These are phyloP conservation scores for Morelia viridis DNA, from an alignment of 2,797 vertebrate genomes.

Conservation along the genomic window DNA sequence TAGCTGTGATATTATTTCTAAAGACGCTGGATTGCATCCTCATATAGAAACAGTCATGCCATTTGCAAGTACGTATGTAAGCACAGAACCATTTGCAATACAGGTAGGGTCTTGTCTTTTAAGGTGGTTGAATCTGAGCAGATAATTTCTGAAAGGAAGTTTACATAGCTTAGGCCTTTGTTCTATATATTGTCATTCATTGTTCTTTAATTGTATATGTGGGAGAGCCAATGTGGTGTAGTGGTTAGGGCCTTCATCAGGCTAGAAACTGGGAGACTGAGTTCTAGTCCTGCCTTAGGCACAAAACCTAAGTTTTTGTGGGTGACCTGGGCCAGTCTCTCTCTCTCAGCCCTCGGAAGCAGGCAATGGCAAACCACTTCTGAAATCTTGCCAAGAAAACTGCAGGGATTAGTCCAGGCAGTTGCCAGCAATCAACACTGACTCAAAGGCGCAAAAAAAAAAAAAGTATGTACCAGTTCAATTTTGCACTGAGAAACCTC, in stretches of 20 bases:
- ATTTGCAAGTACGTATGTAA: not conserved
- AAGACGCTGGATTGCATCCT: slow-evolving; percentile 21
- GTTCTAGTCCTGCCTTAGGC: not conserved
- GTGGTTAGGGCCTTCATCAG: not conserved
- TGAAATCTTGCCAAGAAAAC: not conserved
- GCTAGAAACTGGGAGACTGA: not conserved
- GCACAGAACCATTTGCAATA: not conserved
- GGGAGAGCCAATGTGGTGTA: not conserved
- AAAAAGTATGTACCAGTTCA: slow-evolving; percentile 5
- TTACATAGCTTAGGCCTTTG: not conserved
- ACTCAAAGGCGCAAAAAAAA: not conserved
- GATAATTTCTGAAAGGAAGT: not conserved
- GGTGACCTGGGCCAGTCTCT: not conserved
- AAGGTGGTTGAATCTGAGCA: not conserved
- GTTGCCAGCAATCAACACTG: not conserved
- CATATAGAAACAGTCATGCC: not conserved
- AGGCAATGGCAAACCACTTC: not conserved
- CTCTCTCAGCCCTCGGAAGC: not conserved
- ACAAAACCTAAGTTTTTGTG: not conserved
- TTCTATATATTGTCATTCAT: slow-evolving; percentile 22
- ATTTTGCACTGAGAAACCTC: slow-evolving; percentile 28
- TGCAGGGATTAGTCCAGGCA: not conserved
- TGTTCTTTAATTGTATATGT: not conserved
- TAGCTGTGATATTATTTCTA: slow-evolving; percentile 8
- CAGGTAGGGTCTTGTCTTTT: not conserved